Conservation (phyloP, 2,888 invertebrate genomes). For the Acrocyrtus sp. region DNA sequence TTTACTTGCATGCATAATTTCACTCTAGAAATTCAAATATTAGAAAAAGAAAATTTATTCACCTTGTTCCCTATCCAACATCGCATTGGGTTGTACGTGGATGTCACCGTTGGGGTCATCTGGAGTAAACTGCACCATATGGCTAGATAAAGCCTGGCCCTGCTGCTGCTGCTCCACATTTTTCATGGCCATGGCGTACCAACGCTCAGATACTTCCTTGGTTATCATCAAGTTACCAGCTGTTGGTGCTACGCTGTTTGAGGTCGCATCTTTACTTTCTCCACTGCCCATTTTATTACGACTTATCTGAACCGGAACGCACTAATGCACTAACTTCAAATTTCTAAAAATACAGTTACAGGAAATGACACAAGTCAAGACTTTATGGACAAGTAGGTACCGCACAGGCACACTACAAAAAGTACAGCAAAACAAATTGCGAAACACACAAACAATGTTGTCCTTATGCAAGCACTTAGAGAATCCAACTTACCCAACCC, state of each 20-base stretch:
- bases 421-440: too few relatives aligned
- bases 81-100: not conserved
- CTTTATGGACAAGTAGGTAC: too few relatives aligned
- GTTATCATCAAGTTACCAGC: conserved; percentile 26
- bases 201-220: conserved; percentile 25
- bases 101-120: not conserved
- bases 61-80: too few relatives aligned
- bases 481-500: too few relatives aligned
- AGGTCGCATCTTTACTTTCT: not conserved
- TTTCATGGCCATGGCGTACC: not conserved
- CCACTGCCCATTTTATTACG: conserved; percentile 11
- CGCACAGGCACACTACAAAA: too few relatives aligned
- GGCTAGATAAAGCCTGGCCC: too few relatives aligned
- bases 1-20: too few relatives aligned
- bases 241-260: conserved; percentile 1
- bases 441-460: too few relatives aligned
- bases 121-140: not conserved
- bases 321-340: not conserved
- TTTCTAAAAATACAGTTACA: not conserved
- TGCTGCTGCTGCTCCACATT: not conserved
- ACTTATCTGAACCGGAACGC: too few relatives aligned
- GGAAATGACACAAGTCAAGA: not conserved
- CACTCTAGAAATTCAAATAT: too few relatives aligned
- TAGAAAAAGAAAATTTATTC: too few relatives aligned
- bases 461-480: too few relatives aligned